These are phyloP conservation scores for Nerophis ophidion DNA, from an alignment of 2,113 vertebrate genomes.

Conservation along the genomic window DNA sequence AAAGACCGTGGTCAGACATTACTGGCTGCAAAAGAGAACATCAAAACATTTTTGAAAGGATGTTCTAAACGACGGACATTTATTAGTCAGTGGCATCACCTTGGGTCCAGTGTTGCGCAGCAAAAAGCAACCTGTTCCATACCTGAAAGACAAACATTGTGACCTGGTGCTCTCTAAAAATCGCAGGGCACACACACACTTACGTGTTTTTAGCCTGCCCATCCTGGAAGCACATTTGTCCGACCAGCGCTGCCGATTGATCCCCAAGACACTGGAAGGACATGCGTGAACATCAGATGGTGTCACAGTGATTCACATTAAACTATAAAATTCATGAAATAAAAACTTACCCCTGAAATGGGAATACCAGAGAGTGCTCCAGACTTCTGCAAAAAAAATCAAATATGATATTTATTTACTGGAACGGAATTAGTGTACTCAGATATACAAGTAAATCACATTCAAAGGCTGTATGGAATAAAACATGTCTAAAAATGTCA, in stretches of 20 bases:
- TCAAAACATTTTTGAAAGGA: neutral
- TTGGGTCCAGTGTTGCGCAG: slow-evolving; percentile 87
- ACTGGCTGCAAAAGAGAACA: slow-evolving; percentile 69
- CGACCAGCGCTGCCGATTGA: slow-evolving; percentile 90
- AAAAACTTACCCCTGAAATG: slow-evolving; percentile 90
- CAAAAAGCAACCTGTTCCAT: slow-evolving; percentile 93
- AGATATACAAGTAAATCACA: neutral
- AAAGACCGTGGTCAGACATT: slow-evolving; percentile 89
- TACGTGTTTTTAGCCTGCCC: slow-evolving; percentile 95
- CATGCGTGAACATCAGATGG: neutral
- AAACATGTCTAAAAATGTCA: neutral
- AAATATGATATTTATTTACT: neutral
- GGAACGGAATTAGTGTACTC: neutral
- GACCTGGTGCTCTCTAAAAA: no score
- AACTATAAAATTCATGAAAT: neutral
- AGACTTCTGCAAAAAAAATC: slow-evolving; percentile 73
- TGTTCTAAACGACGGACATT: neutral
- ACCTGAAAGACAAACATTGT: slow-evolving; percentile 61
- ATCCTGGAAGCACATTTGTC: slow-evolving; percentile 91
- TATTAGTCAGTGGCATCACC: slow-evolving; percentile 52
- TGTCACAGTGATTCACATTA: neutral
- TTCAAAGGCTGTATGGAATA: neutral
- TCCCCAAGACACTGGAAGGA: slow-evolving; percentile 68
- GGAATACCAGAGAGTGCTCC: slow-evolving; percentile 86
- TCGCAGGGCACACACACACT: slow-evolving; percentile 29